Conservation (phyloP, 2,888 invertebrate species). For the Taphrorychus bicolor region DNA sequence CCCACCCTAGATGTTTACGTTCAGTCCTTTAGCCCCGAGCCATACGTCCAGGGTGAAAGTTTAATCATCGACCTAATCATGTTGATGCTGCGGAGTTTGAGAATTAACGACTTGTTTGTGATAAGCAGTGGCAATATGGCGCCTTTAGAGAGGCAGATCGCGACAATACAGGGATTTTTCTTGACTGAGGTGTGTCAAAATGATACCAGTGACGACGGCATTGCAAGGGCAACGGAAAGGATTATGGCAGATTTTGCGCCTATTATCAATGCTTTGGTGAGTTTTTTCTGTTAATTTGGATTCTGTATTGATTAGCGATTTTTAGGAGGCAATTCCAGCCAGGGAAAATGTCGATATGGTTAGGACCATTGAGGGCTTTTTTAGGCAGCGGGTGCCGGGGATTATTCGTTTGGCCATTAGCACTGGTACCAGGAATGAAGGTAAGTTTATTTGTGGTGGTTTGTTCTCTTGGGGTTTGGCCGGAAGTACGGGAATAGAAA, state of each 20-base stretch:
- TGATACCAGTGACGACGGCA: constrained; percentile 56
- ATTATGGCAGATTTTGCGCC: constrained; percentile 60
- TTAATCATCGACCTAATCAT: constrained; percentile 59
- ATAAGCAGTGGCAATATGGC: constrained; percentile 56
- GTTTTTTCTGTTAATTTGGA: constrained; percentile 41
- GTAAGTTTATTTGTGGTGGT: neutral
- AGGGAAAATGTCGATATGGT: constrained; percentile 56
- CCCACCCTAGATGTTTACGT: constrained; percentile 59
- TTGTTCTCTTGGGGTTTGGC: too few relatives aligned
- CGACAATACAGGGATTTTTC: constrained; percentile 61
- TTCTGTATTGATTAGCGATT: constrained; percentile 1
- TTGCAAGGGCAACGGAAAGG: constrained; percentile 59
- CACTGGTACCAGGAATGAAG: constrained; percentile 31
- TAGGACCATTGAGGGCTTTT: constrained; percentile 52
- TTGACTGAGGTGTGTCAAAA: constrained; percentile 59
- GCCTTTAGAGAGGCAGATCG: constrained; percentile 60
- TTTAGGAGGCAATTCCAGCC: constrained; percentile 51
- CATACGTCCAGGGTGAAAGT: constrained; percentile 58
- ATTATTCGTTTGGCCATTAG: constrained; percentile 50
- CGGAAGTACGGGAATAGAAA: too few relatives aligned
- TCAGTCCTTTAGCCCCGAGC: constrained; percentile 46
- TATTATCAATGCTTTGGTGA: constrained; percentile 60
- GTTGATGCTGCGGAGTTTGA: constrained; percentile 55
- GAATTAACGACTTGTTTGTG: constrained; percentile 56
- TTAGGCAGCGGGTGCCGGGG: constrained; percentile 53